Conservation (phyloP, 1,140 invertebrate species). For the Brachystomella parvula region DNA sequence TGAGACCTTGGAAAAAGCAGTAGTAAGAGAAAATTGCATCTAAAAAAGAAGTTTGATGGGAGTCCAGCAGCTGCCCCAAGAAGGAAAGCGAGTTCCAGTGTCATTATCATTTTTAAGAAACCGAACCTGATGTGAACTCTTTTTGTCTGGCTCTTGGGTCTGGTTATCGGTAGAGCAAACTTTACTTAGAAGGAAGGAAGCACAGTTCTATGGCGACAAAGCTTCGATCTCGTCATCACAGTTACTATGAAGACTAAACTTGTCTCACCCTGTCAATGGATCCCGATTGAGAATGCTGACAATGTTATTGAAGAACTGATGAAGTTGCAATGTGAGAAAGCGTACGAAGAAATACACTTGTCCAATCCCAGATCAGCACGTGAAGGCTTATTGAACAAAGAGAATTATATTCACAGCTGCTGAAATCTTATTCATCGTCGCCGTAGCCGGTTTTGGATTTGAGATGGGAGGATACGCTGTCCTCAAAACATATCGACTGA, state of each 20-base stretch:
- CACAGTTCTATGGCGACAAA: conserved; percentile 19
- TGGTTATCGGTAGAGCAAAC: background rate
- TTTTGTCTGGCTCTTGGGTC: background rate
- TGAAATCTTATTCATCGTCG: background rate
- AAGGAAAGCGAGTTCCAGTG: background rate
- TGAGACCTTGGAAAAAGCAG: conserved; percentile 32
- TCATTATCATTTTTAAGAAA: background rate
- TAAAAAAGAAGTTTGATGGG: conserved; percentile 13
- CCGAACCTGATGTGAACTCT: background rate
- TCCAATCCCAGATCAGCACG: too few relatives aligned
- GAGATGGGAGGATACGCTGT: conserved; percentile 18
- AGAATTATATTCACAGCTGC: background rate
- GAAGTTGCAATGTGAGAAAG: conserved; percentile 11
- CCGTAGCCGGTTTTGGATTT: conserved; percentile 15
- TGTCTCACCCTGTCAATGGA: conserved; percentile 19
- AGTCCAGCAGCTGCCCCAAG: background rate
- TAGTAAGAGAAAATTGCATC: conserved; percentile 2
- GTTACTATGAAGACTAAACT: conserved; percentile 16
- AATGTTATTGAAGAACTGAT: background rate
- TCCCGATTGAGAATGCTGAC: background rate
- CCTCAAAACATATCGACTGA: background rate
- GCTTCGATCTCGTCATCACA: background rate
- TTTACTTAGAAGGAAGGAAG: background rate
- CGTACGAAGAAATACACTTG: conserved; percentile 17
- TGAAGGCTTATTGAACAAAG: too few relatives aligned